phyloP scores from a whole-genome alignment of 2,113 vertebrate species.

The Odobenus rosmarus region DNA sequence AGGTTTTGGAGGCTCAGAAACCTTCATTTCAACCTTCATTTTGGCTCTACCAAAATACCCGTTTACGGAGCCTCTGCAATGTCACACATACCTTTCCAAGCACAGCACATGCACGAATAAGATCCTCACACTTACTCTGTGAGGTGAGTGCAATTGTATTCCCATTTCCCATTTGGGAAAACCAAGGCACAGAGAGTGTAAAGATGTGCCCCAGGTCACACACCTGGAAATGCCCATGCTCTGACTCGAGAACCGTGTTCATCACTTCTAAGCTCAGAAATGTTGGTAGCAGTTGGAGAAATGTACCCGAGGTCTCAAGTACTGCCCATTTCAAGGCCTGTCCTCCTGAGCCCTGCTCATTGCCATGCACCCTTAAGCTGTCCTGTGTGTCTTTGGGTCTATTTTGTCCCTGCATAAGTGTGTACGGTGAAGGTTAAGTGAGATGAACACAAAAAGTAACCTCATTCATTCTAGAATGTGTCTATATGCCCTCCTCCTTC shows the following conservation, averaged over 20 bases:
- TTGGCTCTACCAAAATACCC: neutral
- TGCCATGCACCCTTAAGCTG: fast-evolving
- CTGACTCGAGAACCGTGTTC: neutral
- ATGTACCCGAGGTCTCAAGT: too few relatives aligned
- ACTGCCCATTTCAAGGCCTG: too few relatives aligned
- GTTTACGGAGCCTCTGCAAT: neutral
- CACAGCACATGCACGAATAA: neutral
- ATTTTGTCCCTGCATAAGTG: neutral
- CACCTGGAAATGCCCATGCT: neutral
- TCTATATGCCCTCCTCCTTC: neutral
- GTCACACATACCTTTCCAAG: neutral
- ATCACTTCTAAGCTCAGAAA: neutral
- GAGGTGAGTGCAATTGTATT: neutral
- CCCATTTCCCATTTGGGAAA: neutral
- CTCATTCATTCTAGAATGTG: neutral
- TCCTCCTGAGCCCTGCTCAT: neutral
- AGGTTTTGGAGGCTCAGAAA: neutral
- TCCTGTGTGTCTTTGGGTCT: neutral
- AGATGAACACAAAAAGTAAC: neutral
- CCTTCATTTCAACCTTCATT: neutral
- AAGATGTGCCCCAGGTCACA: neutral
- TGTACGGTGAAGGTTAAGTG: neutral
- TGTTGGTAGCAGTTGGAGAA: too few relatives aligned
- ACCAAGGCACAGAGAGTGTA: neutral
- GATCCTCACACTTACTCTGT: neutral